phyloP scores from a whole-genome alignment of 2,888 invertebrate species.

The Norana najaformis region DNA sequence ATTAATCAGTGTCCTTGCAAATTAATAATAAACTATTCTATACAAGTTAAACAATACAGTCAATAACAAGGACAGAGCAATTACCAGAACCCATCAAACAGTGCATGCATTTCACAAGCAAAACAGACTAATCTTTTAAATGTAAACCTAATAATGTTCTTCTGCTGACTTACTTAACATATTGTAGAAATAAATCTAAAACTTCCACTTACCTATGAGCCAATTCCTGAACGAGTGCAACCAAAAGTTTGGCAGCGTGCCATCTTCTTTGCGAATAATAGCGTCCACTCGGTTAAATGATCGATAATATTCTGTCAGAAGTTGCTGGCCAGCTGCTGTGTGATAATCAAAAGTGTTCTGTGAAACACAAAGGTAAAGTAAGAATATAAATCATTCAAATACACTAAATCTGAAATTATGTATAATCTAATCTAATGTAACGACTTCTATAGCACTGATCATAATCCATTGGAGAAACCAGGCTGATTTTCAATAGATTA shows the following conservation, averaged over 20 bases:
- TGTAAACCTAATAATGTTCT: neutral
- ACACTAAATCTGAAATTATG: too few species aligned
- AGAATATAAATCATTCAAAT: neutral
- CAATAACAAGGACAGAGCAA: too few species aligned
- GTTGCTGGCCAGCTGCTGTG: conserved; percentile 75
- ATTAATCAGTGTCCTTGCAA: too few species aligned
- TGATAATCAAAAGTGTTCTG: conserved; percentile 90
- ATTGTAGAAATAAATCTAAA: neutral
- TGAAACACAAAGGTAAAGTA: neutral
- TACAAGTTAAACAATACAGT: too few species aligned
- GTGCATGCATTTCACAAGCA: neutral
- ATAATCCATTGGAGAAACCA: too few species aligned
- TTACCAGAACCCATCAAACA: too few species aligned
- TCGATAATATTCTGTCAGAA: conserved; percentile 89
- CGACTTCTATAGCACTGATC: too few species aligned
- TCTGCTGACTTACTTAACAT: neutral
- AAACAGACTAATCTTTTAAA: neutral
- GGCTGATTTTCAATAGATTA: too few species aligned
- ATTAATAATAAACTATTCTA: too few species aligned
- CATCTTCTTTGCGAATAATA: conserved; percentile 65
- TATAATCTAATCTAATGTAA: too few species aligned
- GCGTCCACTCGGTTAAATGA: conserved; percentile 41
- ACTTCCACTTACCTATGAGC: conserved; percentile 69
- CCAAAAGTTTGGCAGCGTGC: conserved; percentile 94
- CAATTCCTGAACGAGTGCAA: conserved; percentile 88